Evolutionary conservation across 2,113 vertebrate species (phyloP), one percentile per base, ranked within the genome.

Genomic region (Oreocharis arfaki): DNA sequence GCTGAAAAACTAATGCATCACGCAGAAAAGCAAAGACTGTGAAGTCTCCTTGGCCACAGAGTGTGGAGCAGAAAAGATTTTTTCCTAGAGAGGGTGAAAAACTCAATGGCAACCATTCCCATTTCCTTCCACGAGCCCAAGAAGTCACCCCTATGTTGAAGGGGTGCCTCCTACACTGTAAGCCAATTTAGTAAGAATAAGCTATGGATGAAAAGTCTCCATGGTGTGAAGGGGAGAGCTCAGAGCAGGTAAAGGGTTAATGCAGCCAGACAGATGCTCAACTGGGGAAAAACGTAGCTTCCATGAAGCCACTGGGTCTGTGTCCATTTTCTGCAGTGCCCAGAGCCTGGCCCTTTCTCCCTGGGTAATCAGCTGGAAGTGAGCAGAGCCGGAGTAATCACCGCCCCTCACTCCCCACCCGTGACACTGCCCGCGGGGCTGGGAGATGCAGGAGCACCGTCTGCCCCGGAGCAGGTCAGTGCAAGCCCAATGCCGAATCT

Each of bases 351-450:
- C 24, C 47, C 63, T 93, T 95, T 95, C 65, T 97, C 90, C 79
- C 67, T 74, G 95, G 83, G 79, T 95, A 96, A 96, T 96, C 59
- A 94, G 1, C 82, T 91, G 93, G 96, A 97, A 96, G 82, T 0
- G 79, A 90, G 47, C 82, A 86, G 84, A 83, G 91, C 13, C 1
- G 0, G 74, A 91, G 89, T 16, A 42, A 83, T 50, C n/a, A 1
- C 49, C 0, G 3, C 67, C 77, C 73, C 87, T 68, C 69, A 3
- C 10, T 64, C 46, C 50, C 79, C 68, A 89, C 44, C 90, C 11
- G 1, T 4, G 16, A 23, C 11, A 3, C 24, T 47, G 82, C 88
- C 79, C 0, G 3, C 1, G 0, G 83, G 78, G 82, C 33, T 55
- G 21, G 64, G 60, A 88, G 55, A 35, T 24, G 53, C 42, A 86